Base-by-base conservation (phyloP, 2,113 vertebrate genomes). In the Brachypodius melanocephalos region DNA sequence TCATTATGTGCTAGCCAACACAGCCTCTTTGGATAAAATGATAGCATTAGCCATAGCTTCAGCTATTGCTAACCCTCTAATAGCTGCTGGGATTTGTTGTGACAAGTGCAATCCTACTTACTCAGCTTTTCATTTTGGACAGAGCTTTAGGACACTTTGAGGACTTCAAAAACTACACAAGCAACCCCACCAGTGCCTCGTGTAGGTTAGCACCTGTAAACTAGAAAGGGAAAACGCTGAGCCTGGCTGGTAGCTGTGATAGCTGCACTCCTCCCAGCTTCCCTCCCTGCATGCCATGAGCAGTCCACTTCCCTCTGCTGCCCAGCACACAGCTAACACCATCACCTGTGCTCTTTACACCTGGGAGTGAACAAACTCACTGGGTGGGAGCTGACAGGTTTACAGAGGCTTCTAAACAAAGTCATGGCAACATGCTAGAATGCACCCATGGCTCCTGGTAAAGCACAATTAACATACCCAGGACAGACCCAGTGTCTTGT, bases 241-340 rank as follows among this genome's bases (percentile, higher is more conserved):
- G n/a, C 20, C 36, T 54, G 13, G 43, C 45, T 77, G 55, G 25
- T 28, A 29, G 17, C 32, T 25, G 9, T 17, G 36, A 24, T 12
- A 34, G 5, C 1, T 36, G 45, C 22, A 58, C 5, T 32, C 3
- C 0, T 17, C 15, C 36, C 0, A 51, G 29, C 28, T 26, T 69
- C 17, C 18, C 54, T 52, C 10, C 13, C 65, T 67, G 31, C 6
- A 1, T 36, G 71, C 61, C 49, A 31, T 5, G 8, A 34, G 20
- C 14, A 48, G 21, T 6, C 61, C 19, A 42, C 22, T 86, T 25
- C 10, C 11, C 4, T 2, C 43, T 69, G n/a, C 42, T 75, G 31
- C 54, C 43, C 68, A 81, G 55, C n/a, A 61, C 54, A 43, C 28
- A 43, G 26, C 5, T 11, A 67, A 29, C 45, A 10, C 14, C 36